These are phyloP conservation scores for Chydorus sphaericus DNA, from an alignment of 2,888 invertebrate species.

Conservation along the genomic window DNA sequence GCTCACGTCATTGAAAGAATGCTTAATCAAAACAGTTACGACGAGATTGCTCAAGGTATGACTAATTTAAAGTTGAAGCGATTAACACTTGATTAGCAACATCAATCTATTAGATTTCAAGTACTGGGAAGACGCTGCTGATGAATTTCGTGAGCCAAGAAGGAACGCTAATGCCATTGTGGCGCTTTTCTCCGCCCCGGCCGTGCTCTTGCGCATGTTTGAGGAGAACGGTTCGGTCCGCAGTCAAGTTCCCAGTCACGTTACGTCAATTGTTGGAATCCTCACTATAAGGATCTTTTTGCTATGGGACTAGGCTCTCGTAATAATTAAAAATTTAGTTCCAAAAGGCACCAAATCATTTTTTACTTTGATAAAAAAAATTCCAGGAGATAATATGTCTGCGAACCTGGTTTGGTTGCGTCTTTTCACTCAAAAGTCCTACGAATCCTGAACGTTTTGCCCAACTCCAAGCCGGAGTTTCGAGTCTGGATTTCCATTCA, in stretches of 20 bases:
- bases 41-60: conserved; percentile 70
- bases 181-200: conserved; percentile 62
- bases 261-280: conserved; percentile 82
- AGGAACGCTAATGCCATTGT: conserved; percentile 81
- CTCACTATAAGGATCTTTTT: conserved; percentile 76
- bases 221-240: conserved; percentile 53
- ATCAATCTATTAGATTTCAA: conserved; percentile 62
- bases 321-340: conserved; percentile 35
- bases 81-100: no score
- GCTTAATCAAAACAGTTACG: conserved; percentile 86
- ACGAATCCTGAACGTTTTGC: conserved; percentile 81
- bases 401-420: conserved; percentile 61
- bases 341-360: conserved; percentile 21
- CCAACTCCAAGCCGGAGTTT: conserved; percentile 66
- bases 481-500: conserved; percentile 69
- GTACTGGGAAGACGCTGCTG: conserved; percentile 92
- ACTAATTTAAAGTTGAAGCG: not conserved
- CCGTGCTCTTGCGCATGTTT: conserved; percentile 15
- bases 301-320: conserved; percentile 81
- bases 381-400: conserved; percentile 28
- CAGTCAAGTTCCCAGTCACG: conserved; percentile 44
- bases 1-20: conserved; percentile 81
- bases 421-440: conserved; percentile 86
- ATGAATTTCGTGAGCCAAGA: conserved; percentile 83
- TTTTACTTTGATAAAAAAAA: conserved; percentile 69